Evolutionary conservation across 2,888 invertebrate species (phyloP).

Genomic region (Monoplex corrugatus): DNA sequence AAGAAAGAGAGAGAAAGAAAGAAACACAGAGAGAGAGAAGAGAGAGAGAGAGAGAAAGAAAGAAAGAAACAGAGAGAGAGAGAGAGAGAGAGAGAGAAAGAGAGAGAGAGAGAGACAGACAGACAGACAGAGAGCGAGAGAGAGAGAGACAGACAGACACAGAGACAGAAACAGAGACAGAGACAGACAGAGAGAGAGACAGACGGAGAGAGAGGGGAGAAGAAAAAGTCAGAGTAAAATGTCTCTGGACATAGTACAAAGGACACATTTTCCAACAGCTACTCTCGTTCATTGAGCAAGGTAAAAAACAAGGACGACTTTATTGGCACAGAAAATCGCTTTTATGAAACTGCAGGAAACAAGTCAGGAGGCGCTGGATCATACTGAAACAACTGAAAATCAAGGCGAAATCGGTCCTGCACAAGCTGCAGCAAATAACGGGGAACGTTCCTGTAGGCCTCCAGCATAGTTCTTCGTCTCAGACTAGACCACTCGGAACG

Average conservation of each 20-base stretch:
- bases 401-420: conserved; percentile 55
- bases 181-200: background rate
- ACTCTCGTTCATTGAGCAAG: background rate
- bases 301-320: background rate
- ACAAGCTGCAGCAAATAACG: conserved; percentile 45
- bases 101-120: conserved; percentile 2
- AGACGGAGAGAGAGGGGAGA: background rate
- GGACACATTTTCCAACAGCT: background rate
- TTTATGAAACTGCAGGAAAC: background rate
- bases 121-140: background rate
- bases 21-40: background rate
- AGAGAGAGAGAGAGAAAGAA: no score
- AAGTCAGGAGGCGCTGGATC: conserved; percentile 36
- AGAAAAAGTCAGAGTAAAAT: background rate
- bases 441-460: conserved; percentile 55
- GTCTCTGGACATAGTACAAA: background rate
- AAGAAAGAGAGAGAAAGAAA: background rate
- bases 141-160: background rate
- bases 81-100: no score
- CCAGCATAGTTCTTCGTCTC: conserved; percentile 50
- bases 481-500: conserved; percentile 42
- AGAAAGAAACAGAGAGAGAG: background rate
- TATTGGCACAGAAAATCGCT: background rate
- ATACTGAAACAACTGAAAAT: conserved; percentile 62
- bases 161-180: background rate